Evolutionary conservation across 2,797 vertebrate genomes (phyloP).

Genomic region (Salmo trutta): DNA sequence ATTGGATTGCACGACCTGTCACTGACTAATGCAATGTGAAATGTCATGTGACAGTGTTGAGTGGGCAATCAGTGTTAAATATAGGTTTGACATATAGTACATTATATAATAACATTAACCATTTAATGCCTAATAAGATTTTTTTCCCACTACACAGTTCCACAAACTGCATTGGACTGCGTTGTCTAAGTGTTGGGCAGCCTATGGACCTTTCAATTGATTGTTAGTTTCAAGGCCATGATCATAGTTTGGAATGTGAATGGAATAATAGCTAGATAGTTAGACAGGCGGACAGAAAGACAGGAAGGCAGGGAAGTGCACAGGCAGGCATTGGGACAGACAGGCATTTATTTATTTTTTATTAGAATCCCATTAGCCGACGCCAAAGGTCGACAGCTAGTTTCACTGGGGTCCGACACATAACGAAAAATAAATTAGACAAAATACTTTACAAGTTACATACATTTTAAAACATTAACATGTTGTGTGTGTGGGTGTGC

Average conservation of each 20-base stretch:
- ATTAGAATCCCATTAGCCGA: too few species aligned
- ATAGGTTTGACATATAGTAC: neutral
- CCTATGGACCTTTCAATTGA: neutral
- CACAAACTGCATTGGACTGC: neutral
- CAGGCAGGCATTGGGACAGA: neutral
- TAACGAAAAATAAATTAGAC: too few species aligned
- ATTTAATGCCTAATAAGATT: neutral
- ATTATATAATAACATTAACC: neutral
- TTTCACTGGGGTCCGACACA: too few species aligned
- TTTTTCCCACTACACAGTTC: neutral
- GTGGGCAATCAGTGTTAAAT: neutral
- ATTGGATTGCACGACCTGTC: neutral
- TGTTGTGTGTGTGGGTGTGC: too few species aligned
- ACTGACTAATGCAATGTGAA: constrained; percentile 5
- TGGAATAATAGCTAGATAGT: neutral
- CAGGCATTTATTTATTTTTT: too few species aligned
- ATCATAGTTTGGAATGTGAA: neutral
- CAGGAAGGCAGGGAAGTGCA: neutral
- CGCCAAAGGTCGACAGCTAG: too few species aligned
- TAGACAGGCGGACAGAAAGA: neutral
- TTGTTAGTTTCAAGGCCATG: constrained; percentile 1
- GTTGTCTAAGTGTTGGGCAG: neutral
- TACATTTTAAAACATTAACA: too few species aligned
- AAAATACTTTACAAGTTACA: too few species aligned
- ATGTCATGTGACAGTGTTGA: constrained; percentile 1